These are phyloP conservation scores for Chelonoidis abingdonii DNA, from an alignment of 2,113 vertebrate species.

Conservation along the genomic window DNA sequence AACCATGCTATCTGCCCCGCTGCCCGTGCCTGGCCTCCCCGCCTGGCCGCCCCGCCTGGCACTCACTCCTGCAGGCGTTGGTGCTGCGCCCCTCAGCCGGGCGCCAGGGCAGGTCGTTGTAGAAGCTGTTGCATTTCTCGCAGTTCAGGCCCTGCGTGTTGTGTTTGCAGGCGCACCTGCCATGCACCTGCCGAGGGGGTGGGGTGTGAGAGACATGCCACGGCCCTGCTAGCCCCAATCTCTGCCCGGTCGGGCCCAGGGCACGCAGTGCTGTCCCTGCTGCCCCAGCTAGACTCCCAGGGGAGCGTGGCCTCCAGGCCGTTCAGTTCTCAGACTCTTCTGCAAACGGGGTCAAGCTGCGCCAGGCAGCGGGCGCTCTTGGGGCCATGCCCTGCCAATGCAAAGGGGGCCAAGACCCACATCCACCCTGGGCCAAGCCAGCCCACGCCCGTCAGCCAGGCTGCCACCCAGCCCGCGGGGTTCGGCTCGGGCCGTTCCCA, in stretches of 20 bases:
- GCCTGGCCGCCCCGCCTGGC: not conserved
- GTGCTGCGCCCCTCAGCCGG: slow-evolving; percentile 88
- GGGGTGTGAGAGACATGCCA: not conserved
- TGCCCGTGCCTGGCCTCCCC: not conserved
- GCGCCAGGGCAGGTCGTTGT: slow-evolving; percentile 91
- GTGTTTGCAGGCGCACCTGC: slow-evolving; percentile 93
- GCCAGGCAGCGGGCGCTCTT: not conserved
- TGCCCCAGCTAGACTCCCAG: no score
- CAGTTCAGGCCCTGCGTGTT: slow-evolving; percentile 93
- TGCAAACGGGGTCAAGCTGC: no score
- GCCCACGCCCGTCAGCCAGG: accelerated
- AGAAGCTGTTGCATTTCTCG: slow-evolving; percentile 85
- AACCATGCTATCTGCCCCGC: no score
- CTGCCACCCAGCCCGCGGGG: accelerated
- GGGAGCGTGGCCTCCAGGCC: not conserved
- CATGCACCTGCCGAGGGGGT: slow-evolving; percentile 81
- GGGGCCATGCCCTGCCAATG: not conserved
- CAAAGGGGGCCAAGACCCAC: accelerated
- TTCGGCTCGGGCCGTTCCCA: not conserved
- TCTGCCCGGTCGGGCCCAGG: no score
- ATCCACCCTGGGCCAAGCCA: not conserved
- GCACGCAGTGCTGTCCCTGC: no score
- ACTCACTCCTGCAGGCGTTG: slow-evolving; percentile 90
- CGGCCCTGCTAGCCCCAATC: not conserved
- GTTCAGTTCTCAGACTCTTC: no score